phyloP scores from a whole-genome alignment of 2,797 vertebrate species.

The Paedocypris micromegethes region DNA sequence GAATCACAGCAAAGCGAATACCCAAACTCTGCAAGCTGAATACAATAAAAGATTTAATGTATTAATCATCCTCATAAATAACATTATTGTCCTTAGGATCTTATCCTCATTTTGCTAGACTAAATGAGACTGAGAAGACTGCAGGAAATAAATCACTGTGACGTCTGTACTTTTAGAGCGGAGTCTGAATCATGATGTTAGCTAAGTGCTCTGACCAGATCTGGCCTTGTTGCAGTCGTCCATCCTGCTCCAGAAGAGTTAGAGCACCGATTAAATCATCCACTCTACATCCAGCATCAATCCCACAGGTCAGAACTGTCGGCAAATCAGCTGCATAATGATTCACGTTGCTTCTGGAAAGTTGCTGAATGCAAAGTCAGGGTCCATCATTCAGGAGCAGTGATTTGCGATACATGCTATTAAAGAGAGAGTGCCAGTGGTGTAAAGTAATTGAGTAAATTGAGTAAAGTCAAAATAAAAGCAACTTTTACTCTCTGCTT shows the following conservation, averaged over 20 bases:
- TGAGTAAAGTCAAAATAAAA: no score
- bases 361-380: constrained; percentile 18
- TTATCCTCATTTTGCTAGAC: no score
- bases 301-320: constrained; percentile 26
- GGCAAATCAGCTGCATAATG: constrained; percentile 18
- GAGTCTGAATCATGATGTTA: constrained; percentile 26
- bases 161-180: constrained; percentile 9
- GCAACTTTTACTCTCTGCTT: no score
- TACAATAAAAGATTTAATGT: no score
- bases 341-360: constrained; percentile 9
- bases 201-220: constrained; percentile 11
- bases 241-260: constrained; percentile 13
- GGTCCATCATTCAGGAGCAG: constrained; percentile 13
- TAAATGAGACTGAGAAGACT: no score
- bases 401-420: constrained; percentile 12
- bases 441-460: neutral
- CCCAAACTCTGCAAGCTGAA: no score
- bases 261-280: constrained; percentile 6
- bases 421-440: constrained; percentile 12
- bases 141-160: constrained; percentile 9
- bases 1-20: no score
- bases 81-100: no score
- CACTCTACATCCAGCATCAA: constrained; percentile 6
- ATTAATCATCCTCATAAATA: no score
- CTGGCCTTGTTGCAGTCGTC: constrained; percentile 18